Conservation (phyloP, 2,888 invertebrate genomes). For the Asteroscopus sphinx region DNA sequence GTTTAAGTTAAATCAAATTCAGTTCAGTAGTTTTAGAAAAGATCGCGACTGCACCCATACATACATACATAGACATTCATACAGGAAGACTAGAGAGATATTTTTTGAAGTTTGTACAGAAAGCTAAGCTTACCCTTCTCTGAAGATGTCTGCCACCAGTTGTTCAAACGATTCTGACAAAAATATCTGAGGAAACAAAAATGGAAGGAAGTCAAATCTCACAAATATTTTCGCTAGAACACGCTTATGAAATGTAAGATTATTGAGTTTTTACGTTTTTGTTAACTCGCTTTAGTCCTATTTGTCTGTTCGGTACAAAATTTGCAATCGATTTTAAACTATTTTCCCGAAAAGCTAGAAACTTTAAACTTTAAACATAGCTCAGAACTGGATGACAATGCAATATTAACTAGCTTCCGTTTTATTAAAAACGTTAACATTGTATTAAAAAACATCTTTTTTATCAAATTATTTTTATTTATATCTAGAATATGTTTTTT, state of each 20-base stretch:
- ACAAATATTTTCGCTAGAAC: not conserved
- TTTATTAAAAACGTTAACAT: too few relatives aligned
- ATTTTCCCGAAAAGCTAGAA: too few relatives aligned
- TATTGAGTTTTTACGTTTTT: not conserved
- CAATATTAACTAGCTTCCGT: too few relatives aligned
- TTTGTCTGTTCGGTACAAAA: too few relatives aligned
- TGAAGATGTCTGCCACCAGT: not conserved
- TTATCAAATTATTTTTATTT: too few relatives aligned
- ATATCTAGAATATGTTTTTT: too few relatives aligned
- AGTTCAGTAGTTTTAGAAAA: conserved; percentile 1
- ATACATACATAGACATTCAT: conserved; percentile 18
- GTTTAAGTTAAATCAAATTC: not conserved
- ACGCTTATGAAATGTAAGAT: not conserved
- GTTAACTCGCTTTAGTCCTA: too few relatives aligned
- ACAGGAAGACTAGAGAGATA: conserved; percentile 30
- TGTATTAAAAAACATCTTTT: too few relatives aligned
- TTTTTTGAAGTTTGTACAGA: conserved; percentile 1
- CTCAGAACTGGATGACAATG: too few relatives aligned
- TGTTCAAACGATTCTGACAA: not conserved
- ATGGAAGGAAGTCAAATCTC: not conserved
- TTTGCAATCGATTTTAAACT: too few relatives aligned
- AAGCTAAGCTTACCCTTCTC: conserved; percentile 10
- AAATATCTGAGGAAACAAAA: not conserved
- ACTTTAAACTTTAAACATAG: too few relatives aligned
- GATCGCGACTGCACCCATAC: conserved; percentile 34